A percentile compares a stretch with the other conserved stretches of the same genome.
Conservation (phyloP, 2,797 vertebrate genomes). For the Rhinichthys osculus region DNA sequence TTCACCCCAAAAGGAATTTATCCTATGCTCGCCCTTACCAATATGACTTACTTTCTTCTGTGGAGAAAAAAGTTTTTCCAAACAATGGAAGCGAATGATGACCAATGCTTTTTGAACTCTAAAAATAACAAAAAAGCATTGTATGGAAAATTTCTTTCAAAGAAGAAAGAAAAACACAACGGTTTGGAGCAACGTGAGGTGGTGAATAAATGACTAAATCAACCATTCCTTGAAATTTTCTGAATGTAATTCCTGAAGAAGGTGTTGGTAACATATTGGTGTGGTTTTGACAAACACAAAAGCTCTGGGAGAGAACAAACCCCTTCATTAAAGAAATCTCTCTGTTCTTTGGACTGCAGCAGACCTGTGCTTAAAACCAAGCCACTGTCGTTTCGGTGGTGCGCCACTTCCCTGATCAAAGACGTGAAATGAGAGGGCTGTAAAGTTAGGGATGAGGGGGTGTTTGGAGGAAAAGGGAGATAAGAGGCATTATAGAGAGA, state of each 20-base stretch:
- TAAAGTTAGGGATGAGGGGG: conserved; percentile 55
- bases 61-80: background rate
- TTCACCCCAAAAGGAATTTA: background rate
- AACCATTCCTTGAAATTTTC: background rate
- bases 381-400: conserved; percentile 66
- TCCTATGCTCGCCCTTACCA: background rate
- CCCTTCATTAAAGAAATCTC: conserved; percentile 67
- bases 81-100: background rate
- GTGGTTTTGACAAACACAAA: conserved; percentile 49
- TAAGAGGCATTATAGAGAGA: conserved; percentile 44
- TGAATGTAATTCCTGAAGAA: conserved; percentile 29
- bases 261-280: conserved; percentile 46
- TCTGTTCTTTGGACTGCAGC: conserved; percentile 56
- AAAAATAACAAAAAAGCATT: no score
- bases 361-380: conserved; percentile 53
- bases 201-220: background rate
- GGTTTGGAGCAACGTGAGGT: background rate
- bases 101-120: background rate
- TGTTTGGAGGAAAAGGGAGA: conserved; percentile 40
- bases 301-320: conserved; percentile 56
- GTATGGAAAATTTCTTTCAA: background rate
- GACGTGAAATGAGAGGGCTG: conserved; percentile 48
- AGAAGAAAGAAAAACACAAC: background rate
- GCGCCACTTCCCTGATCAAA: conserved; percentile 65
- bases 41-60: background rate